These are phyloP conservation scores for Neoniphon sammara DNA, from an alignment of 2,797 vertebrate species.

Conservation along the genomic window DNA sequence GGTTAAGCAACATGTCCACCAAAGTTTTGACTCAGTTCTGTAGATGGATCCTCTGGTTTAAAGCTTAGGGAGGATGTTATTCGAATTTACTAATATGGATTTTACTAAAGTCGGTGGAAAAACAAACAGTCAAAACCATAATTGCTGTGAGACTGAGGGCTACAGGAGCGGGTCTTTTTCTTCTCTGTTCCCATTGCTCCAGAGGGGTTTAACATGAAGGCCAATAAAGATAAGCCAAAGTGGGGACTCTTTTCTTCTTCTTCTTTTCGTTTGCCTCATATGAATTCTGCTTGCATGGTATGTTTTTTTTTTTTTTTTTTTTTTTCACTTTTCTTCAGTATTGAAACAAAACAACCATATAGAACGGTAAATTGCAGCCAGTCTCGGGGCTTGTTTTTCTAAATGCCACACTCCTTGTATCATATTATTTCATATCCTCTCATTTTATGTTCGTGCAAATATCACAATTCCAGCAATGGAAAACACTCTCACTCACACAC, in stretches of 20 bases:
- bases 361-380: slow-evolving; percentile 20
- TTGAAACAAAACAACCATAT: slow-evolving; percentile 27
- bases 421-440: slow-evolving; percentile 43
- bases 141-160: background rate
- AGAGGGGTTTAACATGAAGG: background rate
- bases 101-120: background rate
- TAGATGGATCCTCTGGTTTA: background rate
- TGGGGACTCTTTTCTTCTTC: background rate
- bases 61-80: too few relatives aligned
- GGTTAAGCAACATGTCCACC: too few relatives aligned
- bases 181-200: background rate
- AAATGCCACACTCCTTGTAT: slow-evolving; percentile 38
- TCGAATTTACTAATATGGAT: background rate
- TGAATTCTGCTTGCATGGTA: background rate
- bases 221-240: background rate
- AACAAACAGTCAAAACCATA: background rate
- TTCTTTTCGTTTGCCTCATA: background rate
- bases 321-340: slow-evolving; percentile 9
- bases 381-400: slow-evolving; percentile 13
- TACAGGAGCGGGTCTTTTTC: background rate
- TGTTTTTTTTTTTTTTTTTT: slow-evolving; percentile 32
- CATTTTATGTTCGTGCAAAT: slow-evolving; percentile 6
- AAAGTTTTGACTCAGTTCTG: too few relatives aligned
- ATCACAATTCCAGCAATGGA: slow-evolving; percentile 13
- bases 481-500: background rate